Base-by-base conservation (phyloP, 1,140 invertebrate species). In the Penaeus japonicus region DNA sequence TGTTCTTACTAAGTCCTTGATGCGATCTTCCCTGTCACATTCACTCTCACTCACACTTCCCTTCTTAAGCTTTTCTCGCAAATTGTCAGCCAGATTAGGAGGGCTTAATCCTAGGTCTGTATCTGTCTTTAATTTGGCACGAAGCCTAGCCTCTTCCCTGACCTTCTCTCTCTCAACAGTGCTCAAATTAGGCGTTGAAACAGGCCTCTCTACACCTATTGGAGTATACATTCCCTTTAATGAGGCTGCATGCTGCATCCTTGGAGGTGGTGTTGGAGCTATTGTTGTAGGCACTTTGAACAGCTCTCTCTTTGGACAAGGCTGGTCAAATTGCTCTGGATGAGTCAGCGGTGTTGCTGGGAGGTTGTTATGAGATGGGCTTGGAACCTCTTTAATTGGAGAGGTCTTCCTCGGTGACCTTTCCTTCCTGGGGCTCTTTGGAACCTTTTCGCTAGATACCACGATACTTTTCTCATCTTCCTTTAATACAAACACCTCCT, bases 81-180 rank as follows among this genome's bases (percentile, higher is more conserved):
- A 83, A 59, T 77, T 88, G 59, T 88, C 93, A 81, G 96, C 93
- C 91, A 95, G 95, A 87, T 96, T 95, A 90, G 96, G 95, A 1
- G 96, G 95, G 92, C 95, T 96, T 0, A 96, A 92, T 18, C 95
- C 95, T 4, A 96, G 91, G 91, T 96, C 95, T 89, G 95, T 94
- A 91, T 96, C 95, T 62, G 94, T 96, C 91, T 95, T 95, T 3
- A 96, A 92, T 81, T 94, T 94, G 1, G 95, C 95, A 55, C 95
- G 92, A 47, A 95, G 94, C 75, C 95, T 92, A 0, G 95, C 95
- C 90, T 95, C 95, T 90, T 95, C 93, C 59, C 95, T 94, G 32
- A 91, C 92, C 73, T 92, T 91, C 27, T 95, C 93, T 91, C 95
- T 94, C 81, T 95, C 94, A 4, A 94, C 70, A n/a, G 80, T 84